Conservation (phyloP, 2,888 invertebrate genomes). For the Oasisia sp. region DNA sequence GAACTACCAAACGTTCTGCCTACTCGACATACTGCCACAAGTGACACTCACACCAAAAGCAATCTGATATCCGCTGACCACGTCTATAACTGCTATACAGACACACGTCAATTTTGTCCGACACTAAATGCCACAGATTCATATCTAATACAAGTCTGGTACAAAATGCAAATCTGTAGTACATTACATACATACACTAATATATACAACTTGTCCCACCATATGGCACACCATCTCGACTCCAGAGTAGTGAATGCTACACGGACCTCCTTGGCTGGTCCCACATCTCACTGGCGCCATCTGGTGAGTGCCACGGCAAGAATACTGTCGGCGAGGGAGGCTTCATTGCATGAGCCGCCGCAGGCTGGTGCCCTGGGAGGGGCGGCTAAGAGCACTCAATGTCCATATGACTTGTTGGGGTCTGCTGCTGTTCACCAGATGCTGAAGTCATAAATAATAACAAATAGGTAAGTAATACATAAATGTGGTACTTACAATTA, state of each 20-base stretch:
- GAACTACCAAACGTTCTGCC: background rate
- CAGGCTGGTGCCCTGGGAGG: background rate
- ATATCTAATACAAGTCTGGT: constrained; percentile 1
- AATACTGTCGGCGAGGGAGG: background rate
- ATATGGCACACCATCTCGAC: background rate
- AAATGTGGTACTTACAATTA: too few species aligned
- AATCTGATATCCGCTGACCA: background rate
- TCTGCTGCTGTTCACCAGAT: background rate
- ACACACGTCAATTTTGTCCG: background rate
- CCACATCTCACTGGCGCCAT: background rate
- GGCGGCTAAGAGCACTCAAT: background rate
- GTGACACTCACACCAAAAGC: background rate
- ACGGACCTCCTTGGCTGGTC: background rate
- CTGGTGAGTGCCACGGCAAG: background rate
- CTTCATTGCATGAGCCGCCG: background rate
- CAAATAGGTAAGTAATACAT: background rate
- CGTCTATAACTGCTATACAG: background rate
- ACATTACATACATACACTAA: background rate
- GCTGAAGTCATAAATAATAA: background rate
- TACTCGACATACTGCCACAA: background rate
- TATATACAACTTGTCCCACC: background rate
- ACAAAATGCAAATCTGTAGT: background rate
- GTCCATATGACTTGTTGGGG: background rate
- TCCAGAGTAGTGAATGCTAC: background rate
- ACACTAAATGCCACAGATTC: background rate